These are phyloP conservation scores for Coryphaenoides rupestris DNA, from an alignment of 2,113 vertebrate species.

Conservation along the genomic window DNA sequence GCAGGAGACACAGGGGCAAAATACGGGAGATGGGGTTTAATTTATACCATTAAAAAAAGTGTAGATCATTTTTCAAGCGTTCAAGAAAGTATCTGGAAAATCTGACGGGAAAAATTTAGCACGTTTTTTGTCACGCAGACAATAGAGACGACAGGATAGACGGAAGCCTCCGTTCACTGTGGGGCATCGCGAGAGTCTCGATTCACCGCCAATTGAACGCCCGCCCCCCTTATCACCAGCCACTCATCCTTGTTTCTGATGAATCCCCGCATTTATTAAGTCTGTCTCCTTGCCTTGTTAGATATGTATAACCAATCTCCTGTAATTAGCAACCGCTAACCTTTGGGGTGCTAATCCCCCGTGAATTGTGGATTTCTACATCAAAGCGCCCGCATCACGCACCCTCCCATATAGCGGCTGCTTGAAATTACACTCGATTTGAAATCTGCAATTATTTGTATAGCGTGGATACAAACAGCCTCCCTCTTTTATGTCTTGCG, in stretches of 20 bases:
- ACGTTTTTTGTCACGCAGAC: slow-evolving; percentile 36
- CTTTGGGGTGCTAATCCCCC: slow-evolving; percentile 79
- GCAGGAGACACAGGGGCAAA: slow-evolving; percentile 50
- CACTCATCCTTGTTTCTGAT: slow-evolving; percentile 64
- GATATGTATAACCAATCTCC: slow-evolving; percentile 76
- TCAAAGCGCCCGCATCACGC: slow-evolving; percentile 79
- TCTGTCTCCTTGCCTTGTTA: slow-evolving; percentile 71
- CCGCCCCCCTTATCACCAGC: slow-evolving; percentile 57
- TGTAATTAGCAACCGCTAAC: slow-evolving; percentile 80
- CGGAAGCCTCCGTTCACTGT: background rate
- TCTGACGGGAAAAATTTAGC: slow-evolving; percentile 17
- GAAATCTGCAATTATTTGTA: slow-evolving; percentile 81
- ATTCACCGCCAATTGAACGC: slow-evolving; percentile 33
- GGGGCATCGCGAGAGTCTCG: slow-evolving; percentile 38
- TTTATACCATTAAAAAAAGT: slow-evolving; percentile 57
- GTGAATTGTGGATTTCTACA: slow-evolving; percentile 81
- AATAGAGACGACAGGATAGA: slow-evolving; percentile 10
- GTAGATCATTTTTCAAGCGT: slow-evolving; percentile 16
- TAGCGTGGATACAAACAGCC: slow-evolving; percentile 74
- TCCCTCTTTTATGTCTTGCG: slow-evolving; percentile 72
- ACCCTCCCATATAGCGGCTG: slow-evolving; percentile 69
- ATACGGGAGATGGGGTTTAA: slow-evolving; percentile 54
- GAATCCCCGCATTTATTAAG: slow-evolving; percentile 73
- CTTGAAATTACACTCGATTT: slow-evolving; percentile 75
- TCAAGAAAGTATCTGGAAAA: slow-evolving; percentile 42